Conservation (phyloP, 2,888 invertebrate genomes). For the Stenchaetothrips biformis region DNA sequence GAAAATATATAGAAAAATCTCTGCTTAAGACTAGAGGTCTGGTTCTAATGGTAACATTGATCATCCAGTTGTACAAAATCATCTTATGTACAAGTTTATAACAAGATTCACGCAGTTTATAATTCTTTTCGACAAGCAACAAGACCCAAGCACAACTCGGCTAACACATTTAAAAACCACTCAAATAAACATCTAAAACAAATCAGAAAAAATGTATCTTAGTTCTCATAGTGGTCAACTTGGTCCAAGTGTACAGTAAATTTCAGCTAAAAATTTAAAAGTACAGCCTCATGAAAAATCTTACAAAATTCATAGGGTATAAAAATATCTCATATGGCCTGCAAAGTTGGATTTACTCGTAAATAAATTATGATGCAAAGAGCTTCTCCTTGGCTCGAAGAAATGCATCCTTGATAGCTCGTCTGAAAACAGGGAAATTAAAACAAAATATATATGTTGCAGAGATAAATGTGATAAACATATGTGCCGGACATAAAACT, state of each 20-base stretch:
- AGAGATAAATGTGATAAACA: neutral
- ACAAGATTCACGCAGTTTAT: no score
- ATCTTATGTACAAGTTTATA: no score
- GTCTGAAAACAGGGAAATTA: slow-evolving; percentile 49
- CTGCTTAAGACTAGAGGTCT: no score
- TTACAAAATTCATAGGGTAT: no score
- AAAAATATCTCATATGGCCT: neutral
- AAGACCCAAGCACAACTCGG: no score
- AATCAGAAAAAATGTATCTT: neutral
- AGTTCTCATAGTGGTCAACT: no score
- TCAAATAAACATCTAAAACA: neutral
- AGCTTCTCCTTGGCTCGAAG: slow-evolving; percentile 54
- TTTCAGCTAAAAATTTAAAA: neutral
- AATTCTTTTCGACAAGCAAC: no score
- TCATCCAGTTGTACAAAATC: no score
- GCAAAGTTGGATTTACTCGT: neutral
- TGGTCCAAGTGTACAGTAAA: no score
- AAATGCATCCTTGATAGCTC: slow-evolving; percentile 72
- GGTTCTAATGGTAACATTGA: no score
- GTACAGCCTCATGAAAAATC: neutral
- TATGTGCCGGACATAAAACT: neutral
- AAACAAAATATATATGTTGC: neutral
- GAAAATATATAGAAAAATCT: no score
- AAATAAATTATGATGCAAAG: neutral
- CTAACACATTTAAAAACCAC: neutral